phyloP scores from a whole-genome alignment of 2,888 invertebrate species.

The Sminthurides aquaticus region DNA sequence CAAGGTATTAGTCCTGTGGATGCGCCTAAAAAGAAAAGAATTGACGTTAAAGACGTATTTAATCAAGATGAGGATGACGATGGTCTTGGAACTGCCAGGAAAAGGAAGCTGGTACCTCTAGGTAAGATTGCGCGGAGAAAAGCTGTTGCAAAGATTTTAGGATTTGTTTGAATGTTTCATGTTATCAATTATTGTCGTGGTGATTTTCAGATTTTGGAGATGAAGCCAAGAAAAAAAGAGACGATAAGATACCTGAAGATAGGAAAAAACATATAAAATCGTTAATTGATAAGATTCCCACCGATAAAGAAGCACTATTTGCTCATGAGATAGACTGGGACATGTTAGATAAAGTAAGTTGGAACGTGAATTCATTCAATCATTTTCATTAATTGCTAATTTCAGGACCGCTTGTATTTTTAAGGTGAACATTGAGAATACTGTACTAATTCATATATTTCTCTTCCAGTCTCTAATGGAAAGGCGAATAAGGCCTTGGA shows the following conservation, averaged over 20 bases:
- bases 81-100: conserved; percentile 54
- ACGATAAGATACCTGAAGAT: conserved; percentile 75
- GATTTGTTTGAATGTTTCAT: conserved; percentile 2
- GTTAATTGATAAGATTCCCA: conserved; percentile 96
- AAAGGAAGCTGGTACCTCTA: conserved; percentile 70
- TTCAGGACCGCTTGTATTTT: conserved; percentile 3
- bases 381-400: conserved; percentile 3
- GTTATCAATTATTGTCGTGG: not conserved
- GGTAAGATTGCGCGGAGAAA: conserved; percentile 49
- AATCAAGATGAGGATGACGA: conserved; percentile 65
- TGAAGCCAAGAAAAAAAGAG: conserved; percentile 52
- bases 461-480: conserved; percentile 69
- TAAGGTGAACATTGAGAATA: not conserved
- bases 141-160: too few species aligned
- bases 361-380: too few species aligned
- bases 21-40: conserved; percentile 57
- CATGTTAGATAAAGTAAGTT: conserved; percentile 62
- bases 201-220: conserved; percentile 55
- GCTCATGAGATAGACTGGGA: conserved; percentile 88
- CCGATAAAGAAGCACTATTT: conserved; percentile 92
- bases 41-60: conserved; percentile 75
- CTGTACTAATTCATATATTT: conserved; percentile 13
- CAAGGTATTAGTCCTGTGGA: conserved; percentile 38
- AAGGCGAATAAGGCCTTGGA: conserved; percentile 96
- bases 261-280: conserved; percentile 93